Evolutionary conservation across 1,140 invertebrate genomes (phyloP), one percentile per base, ranked within the genome.

Genomic region (Cyrtorhinus lividipennis): DNA sequence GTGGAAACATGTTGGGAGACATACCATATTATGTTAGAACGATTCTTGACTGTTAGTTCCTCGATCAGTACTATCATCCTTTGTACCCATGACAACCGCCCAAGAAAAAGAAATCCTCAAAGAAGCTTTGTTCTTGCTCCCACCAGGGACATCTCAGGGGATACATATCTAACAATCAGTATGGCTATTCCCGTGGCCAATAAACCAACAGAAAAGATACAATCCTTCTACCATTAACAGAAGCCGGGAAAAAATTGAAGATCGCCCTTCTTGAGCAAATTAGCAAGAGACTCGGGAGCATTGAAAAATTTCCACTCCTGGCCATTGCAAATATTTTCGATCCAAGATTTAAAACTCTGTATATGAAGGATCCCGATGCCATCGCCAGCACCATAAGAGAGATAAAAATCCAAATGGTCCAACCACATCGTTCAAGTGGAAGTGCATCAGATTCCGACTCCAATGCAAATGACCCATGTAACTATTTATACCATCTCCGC

Each of bases 1-100:
- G 38, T 71, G 2, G 25, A 67, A 59, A 65, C 65, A 22, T 38
- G 61, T 22, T 64, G 63, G 26, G 58, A 66, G 10, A 12, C 38
- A 44, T n/a, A n/a, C n/a, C n/a, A 44, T 44, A n/a, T n/a, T 22
- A 10, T 56, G 53, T 12, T 56, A 10, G 53, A 56, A 20, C 53
- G 53, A 20, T 56, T 56, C 22, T 20, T 56, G 13, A 20, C 53
- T 22, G 8, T 56, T 8, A 56, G 53, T 13, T 22, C 13, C 10
- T 12, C 8, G 22, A 20, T 56, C 10, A 56, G 20, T 20, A 22
- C 13, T 20, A 56, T 56, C 8, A 56, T 56, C 10, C 53, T 10
- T n/a, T 20, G 13, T 20, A 22, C 53, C 53, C 13, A 56, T 56
- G 53, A 56, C 53, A 13, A 56, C 53, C 53, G 53, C 53, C 20